A percentile compares a stretch with the other conserved stretches of the same genome.
These are phyloP conservation scores for Pantherophis guttatus DNA, from an alignment of 2,113 vertebrate genomes.

Conservation along the genomic window DNA sequence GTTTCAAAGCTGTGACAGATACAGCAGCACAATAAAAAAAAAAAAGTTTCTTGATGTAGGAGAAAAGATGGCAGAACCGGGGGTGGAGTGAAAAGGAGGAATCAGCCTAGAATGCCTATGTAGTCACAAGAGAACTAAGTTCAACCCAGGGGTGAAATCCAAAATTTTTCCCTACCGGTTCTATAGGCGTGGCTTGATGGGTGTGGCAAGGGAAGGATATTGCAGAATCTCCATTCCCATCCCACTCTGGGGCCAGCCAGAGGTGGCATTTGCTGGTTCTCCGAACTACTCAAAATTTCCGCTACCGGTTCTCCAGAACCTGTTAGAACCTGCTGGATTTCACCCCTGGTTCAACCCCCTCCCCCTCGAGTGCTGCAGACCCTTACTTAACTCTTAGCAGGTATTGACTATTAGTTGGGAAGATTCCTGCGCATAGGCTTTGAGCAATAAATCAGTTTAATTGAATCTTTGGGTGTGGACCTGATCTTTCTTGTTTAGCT, in stretches of 20 bases:
- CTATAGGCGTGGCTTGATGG: too few species aligned
- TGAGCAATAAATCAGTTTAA: neutral
- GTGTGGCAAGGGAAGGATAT: too few species aligned
- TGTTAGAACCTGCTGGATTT: too few species aligned
- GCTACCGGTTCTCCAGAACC: too few species aligned
- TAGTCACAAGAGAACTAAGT: neutral
- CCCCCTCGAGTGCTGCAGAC: neutral
- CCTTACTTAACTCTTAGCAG: neutral
- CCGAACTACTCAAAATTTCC: too few species aligned
- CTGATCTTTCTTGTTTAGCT: neutral
- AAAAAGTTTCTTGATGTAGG: neutral
- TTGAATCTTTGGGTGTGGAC: neutral
- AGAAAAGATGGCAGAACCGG: neutral
- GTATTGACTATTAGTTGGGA: neutral
- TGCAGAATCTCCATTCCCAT: too few species aligned
- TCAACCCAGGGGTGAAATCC: too few species aligned
- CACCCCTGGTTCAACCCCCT: neutral
- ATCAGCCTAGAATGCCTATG: neutral
- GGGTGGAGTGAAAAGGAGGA: neutral
- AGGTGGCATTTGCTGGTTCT: too few species aligned
- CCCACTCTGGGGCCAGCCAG: too few species aligned
- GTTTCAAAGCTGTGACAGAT: neutral
- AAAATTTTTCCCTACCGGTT: too few species aligned
- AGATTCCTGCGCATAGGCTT: neutral
- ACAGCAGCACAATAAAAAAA: neutral